Evolutionary conservation across 2,113 vertebrate genomes (phyloP), one percentile per base, ranked within the genome.

Genomic region (Cyrtonyx montezumae): DNA sequence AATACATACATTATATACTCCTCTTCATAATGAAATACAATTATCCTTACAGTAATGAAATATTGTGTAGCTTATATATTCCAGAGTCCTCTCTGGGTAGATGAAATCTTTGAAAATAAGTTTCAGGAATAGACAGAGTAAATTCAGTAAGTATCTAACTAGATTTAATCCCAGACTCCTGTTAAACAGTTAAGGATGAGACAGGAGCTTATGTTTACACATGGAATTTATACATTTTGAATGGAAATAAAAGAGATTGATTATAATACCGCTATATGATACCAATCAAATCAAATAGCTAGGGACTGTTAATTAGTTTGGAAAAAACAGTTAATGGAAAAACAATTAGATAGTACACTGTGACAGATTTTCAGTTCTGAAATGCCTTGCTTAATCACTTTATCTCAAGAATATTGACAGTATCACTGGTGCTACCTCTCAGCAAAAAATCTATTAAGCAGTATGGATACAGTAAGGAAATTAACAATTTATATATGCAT

Each of bases 311-410:
- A 91, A 81, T 93, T 91, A 86, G 53, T 17, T 53, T 61, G 58
- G 22, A 68, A 65, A 65, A 51, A 91, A 71, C 55, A 76, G 32
- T 75, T 96, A 93, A 48, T 89, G 81, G 81, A 89, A 68, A 95
- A 95, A 65, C 74, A 48, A 78, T 87, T 84, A 71, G n/a, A 67
- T 67, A 51, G 85, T 56, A 87, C 65, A 22, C 26, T 42, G 56
- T 56, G 51, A 46, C 76, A 91, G 46, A 83, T 70, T 25, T 28
- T 36, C 22, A 30, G 36, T 71, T 84, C 20, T 40, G 48, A 59
- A 79, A 70, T 21, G 37, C 40, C 55, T 86, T 68, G 43, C 20
- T 63, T 90, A 78, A 83, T 83, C 23, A 19, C 26, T 55, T 73
- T 80, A 65, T 86, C 25, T 83, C 0, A 20, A 45, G 0, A 18